A percentile compares a stretch with the other conserved stretches of the same genome.
Conservation (phyloP, 2,888 invertebrate genomes). For the Cephus pulcher region DNA sequence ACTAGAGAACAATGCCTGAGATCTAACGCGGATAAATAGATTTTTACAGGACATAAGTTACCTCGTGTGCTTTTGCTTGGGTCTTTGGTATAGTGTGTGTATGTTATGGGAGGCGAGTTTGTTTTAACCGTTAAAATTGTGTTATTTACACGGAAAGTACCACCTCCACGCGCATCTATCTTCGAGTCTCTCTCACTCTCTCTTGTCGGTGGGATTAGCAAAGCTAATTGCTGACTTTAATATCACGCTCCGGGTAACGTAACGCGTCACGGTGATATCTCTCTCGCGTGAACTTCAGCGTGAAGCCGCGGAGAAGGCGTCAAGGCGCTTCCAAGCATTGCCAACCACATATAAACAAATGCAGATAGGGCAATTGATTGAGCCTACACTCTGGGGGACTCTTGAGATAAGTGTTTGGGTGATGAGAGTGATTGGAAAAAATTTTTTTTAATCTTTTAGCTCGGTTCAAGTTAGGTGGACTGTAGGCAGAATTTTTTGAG, state of each 20-base stretch:
- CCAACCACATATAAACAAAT: not conserved
- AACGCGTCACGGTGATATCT: constrained; percentile 12
- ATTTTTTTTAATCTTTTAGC: not conserved
- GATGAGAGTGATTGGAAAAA: not conserved
- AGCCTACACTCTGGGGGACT: not conserved
- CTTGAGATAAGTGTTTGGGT: not conserved
- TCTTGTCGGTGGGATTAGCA: constrained; percentile 45
- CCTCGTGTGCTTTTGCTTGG: not conserved
- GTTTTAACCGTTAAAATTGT: constrained; percentile 38
- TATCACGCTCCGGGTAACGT: constrained; percentile 7
- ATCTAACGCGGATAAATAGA: constrained; percentile 63
- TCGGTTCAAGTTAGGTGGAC: not conserved
- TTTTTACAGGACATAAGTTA: constrained; percentile 60
- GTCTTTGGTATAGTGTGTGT: not conserved
- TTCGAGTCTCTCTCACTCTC: not conserved
- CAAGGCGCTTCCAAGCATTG: not conserved
- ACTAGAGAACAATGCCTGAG: constrained; percentile 60
- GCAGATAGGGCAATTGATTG: not conserved
- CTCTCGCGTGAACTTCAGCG: constrained; percentile 7
- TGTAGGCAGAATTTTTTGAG: not conserved
- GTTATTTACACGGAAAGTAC: constrained; percentile 47
- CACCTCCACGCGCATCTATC: not conserved
- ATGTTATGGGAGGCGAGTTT: not conserved
- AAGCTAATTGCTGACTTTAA: constrained; percentile 50
- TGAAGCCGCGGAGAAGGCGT: constrained; percentile 4